A percentile compares a stretch with the other conserved stretches of the same genome.
phyloP scores from a whole-genome alignment of 2,113 vertebrate genomes.

The Toxotes chatareus region DNA sequence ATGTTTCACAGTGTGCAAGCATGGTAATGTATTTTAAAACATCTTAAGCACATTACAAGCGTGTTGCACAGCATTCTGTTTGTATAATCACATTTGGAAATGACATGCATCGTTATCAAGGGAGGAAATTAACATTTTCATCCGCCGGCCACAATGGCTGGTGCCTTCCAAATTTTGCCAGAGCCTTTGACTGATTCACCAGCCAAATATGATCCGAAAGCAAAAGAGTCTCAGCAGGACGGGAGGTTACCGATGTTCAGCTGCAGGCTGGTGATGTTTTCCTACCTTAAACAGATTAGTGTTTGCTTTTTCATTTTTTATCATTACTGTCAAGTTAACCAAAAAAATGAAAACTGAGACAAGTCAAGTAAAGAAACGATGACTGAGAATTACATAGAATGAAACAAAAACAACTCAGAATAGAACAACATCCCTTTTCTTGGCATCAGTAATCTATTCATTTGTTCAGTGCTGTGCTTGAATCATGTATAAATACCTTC shows the following conservation, averaged over 20 bases:
- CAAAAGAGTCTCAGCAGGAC: constrained; percentile 9
- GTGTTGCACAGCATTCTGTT: constrained; percentile 64
- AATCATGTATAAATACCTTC: not conserved
- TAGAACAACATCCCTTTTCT: not conserved
- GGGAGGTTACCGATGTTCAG: not conserved
- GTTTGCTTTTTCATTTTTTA: constrained; percentile 19
- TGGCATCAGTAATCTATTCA: not conserved
- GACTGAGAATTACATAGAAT: not conserved
- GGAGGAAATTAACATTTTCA: constrained; percentile 69
- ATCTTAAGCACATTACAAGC: constrained; percentile 75
- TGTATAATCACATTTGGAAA: constrained; percentile 74
- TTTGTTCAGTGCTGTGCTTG: not conserved
- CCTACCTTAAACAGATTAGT: constrained; percentile 28
- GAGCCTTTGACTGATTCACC: constrained; percentile 20
- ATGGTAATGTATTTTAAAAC: constrained; percentile 61
- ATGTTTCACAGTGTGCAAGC: constrained; percentile 44
- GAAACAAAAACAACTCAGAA: not conserved
- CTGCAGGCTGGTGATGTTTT: constrained; percentile 29
- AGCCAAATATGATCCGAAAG: constrained; percentile 26
- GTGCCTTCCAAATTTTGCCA: constrained; percentile 47
- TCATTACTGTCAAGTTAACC: not conserved
- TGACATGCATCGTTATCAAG: constrained; percentile 70
- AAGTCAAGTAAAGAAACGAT: not conserved
- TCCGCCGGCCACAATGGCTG: constrained; percentile 64
- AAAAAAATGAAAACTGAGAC: not conserved